Base-by-base conservation (phyloP, 2,113 vertebrate species). In the Hippoglossus stenolepis region DNA sequence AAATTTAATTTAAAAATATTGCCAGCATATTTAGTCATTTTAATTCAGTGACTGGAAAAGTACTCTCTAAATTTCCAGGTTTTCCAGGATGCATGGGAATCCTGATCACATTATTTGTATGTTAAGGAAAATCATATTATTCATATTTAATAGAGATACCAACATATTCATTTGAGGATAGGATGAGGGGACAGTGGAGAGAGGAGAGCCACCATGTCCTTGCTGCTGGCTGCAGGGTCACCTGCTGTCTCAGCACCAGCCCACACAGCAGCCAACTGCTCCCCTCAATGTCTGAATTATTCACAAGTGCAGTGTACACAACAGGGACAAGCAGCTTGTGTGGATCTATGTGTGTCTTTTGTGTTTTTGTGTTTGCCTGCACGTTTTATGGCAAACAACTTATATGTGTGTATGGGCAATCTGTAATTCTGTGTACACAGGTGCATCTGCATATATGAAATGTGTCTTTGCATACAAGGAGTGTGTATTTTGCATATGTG, bases 221-320 rank as follows among this genome's bases (percentile, higher is more conserved):
- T 92, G 84, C 61, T 83, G 63, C 72, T 75, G 86, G 77, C 76
- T 86, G 70, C 70, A 79, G 91, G 91, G 87, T 91, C 93, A 91
- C 86, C 85, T 92, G 90, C 93, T 91, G 87, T 84, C 91, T 91
- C 93, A 91, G 92, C 90, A 89, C 35, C 78, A 70, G 78, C 73
- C 69, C 80, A 83, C 85, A 83, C 77, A 82, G 75, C 81, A 72
- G 69, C 70, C 84, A 53, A 70, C 68, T 82, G 77, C 82, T 88
- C 83, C 75, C 87, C 59, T 71, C 83, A 75, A 61, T 23, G 28
- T 70, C 77, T 94, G 92, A 95, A 95, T 95, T 87, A 94, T 95
- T 94, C 90, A 95, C 83, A 71, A 76, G 79, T 78, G 58, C 77
- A 75, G 77, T 57, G 73, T 63, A 78, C 79, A 74, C 87, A 73